These are phyloP conservation scores for Microdon myrmicae DNA, from an alignment of 2,888 invertebrate genomes.

Conservation along the genomic window DNA sequence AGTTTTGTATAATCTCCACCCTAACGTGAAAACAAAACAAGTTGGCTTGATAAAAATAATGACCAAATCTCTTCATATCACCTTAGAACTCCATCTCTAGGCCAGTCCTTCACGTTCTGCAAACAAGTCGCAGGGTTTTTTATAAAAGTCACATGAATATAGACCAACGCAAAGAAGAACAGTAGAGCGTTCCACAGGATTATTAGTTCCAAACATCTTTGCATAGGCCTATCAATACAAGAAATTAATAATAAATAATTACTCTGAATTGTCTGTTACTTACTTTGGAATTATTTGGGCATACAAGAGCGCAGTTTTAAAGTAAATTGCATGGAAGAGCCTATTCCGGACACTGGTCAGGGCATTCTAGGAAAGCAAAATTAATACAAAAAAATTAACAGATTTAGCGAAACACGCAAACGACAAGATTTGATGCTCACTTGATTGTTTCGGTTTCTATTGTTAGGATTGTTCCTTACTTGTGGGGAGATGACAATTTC, in stretches of 20 bases:
- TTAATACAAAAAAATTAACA: background rate
- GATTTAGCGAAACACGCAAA: background rate
- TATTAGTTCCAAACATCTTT: constrained; percentile 61
- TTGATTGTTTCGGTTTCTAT: constrained; percentile 57
- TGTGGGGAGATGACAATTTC: constrained; percentile 36
- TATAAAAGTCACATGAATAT: constrained; percentile 95
- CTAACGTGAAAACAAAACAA: constrained; percentile 37
- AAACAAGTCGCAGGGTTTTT: constrained; percentile 93
- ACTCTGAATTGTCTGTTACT: no score
- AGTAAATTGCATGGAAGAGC: constrained; percentile 93
- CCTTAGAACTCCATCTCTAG: constrained; percentile 88
- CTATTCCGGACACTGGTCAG: constrained; percentile 88
- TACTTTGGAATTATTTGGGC: constrained; percentile 89
- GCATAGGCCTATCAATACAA: constrained; percentile 57
- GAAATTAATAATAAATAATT: constrained; percentile 67
- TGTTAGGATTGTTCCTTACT: constrained; percentile 58
- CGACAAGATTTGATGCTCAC: constrained; percentile 27
- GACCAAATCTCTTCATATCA: constrained; percentile 25
- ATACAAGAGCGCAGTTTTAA: constrained; percentile 91
- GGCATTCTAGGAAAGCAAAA: constrained; percentile 71
- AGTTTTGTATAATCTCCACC: constrained; percentile 64
- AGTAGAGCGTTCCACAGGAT: constrained; percentile 74
- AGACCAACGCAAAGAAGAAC: constrained; percentile 90
- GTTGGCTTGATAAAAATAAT: background rate
- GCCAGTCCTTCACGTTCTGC: constrained; percentile 91